These are phyloP conservation scores for Aphelenchoides fujianensis DNA, from an alignment of 1,140 invertebrate species.

Conservation along the genomic window DNA sequence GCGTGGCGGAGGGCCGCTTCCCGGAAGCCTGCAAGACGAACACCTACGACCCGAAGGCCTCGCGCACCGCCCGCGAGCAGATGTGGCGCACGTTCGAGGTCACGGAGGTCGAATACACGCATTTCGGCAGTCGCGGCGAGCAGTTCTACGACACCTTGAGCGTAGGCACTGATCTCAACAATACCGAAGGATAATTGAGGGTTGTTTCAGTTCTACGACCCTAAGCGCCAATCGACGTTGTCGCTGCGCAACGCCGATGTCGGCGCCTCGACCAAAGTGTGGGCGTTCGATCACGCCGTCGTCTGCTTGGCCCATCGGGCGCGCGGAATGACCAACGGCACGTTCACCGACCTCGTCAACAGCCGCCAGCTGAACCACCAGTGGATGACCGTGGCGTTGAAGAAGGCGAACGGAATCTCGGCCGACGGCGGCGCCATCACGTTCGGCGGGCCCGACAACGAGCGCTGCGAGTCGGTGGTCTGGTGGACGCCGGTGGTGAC, in stretches of 20 bases:
- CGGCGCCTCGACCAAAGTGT: background rate
- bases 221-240: background rate
- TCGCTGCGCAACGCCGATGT: background rate
- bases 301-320: background rate
- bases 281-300: background rate
- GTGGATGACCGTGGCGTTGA: background rate
- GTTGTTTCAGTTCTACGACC: background rate
- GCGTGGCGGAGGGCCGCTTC: background rate
- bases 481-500: background rate
- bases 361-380: background rate
- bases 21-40: background rate
- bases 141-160: background rate
- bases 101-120: background rate
- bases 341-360: background rate
- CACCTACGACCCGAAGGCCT: background rate
- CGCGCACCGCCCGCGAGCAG: background rate
- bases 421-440: background rate
- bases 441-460: background rate
- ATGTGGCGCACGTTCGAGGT: background rate
- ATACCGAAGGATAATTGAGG: background rate
- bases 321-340: background rate
- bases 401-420: background rate
- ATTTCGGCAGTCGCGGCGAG: background rate
- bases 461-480: background rate
- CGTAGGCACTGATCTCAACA: too few relatives aligned